Conservation (phyloP, 2,113 vertebrate species). For the Nycticryphes semicollaris region DNA sequence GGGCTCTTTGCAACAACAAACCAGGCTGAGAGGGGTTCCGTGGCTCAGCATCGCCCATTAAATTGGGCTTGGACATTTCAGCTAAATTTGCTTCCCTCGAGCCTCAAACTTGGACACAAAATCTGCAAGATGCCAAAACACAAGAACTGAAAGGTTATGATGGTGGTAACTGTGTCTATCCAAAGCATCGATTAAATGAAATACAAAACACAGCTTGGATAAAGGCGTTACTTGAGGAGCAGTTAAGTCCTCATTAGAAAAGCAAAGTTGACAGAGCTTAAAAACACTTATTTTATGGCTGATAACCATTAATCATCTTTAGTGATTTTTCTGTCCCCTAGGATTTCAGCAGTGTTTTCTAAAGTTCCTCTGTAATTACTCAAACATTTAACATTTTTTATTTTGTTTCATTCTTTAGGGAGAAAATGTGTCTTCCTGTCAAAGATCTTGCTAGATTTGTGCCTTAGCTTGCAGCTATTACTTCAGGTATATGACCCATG, state of each 20-base stretch:
- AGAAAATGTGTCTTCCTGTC: background rate
- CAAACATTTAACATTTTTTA: background rate
- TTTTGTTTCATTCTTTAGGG: background rate
- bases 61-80: slow-evolving; percentile 59
- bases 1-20: slow-evolving; percentile 67
- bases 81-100: slow-evolving; percentile 57
- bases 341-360: background rate
- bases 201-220: slow-evolving; percentile 20
- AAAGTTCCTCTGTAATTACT: slow-evolving; percentile 4
- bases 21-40: slow-evolving; percentile 58
- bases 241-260: slow-evolving; percentile 49
- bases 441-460: background rate
- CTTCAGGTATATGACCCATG: background rate
- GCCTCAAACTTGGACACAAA: slow-evolving; percentile 21
- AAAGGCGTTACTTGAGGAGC: slow-evolving; percentile 26
- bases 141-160: slow-evolving; percentile 19
- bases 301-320: slow-evolving; percentile 33
- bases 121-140: slow-evolving; percentile 52
- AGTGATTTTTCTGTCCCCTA: background rate
- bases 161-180: slow-evolving; percentile 3
- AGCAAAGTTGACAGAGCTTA: slow-evolving; percentile 46
- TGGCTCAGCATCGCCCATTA: background rate
- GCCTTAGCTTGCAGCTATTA: background rate
- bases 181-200: slow-evolving; percentile 53
- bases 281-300: slow-evolving; percentile 15